Evolutionary conservation across 2,888 invertebrate species (phyloP), one percentile per base, ranked within the genome.

Genomic region (Salticus scenicus): DNA sequence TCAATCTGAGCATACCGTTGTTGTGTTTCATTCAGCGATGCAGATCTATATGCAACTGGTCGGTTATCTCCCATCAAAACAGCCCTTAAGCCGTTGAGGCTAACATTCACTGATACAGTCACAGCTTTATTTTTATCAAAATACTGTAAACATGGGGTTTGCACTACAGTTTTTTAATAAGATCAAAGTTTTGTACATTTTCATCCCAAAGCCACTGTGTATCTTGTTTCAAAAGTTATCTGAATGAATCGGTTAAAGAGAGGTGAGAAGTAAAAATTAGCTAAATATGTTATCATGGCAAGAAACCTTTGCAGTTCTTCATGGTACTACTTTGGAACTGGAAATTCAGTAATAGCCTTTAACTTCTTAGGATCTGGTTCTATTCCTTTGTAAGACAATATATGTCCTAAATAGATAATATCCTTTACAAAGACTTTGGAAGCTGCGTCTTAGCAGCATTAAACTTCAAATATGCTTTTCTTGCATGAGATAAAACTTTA

Each of bases 341-440:
- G 0, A 51, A 71, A 70, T 24, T 57, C 37, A 1, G 42, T 27
- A 24, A 87, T 73, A 2, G 75, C 73, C 1, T 67, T 37, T 14
- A 88, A 63, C 66, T 88, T 88, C 17, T 71, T 37, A 5, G 67
- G 72, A 27, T 73, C 57, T 0, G 85, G 87, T 14, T 17, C 12
- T 0, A 88, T 41, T 7, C 73, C 74, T 1, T 74, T 72, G 14
- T 57, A 5, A 14, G 87, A 24, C 0, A 88, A 42, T 20, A 75
- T 12, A 71, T 88, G 80, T 0, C 88, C 87, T 66, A 88, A 30
- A 69, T 82, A 88, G 24, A 28, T 69, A 0, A 86, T 71, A n/a
- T n/a, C n/a, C n/a, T n/a, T n/a, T n/a, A n/a, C 12, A 42, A 33
- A 7, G 73, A 14, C 17, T 28, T 24, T 7, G 51, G 14, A 1